Evolutionary conservation across 2,888 invertebrate species (phyloP).

Genomic region (Myathropa florea): DNA sequence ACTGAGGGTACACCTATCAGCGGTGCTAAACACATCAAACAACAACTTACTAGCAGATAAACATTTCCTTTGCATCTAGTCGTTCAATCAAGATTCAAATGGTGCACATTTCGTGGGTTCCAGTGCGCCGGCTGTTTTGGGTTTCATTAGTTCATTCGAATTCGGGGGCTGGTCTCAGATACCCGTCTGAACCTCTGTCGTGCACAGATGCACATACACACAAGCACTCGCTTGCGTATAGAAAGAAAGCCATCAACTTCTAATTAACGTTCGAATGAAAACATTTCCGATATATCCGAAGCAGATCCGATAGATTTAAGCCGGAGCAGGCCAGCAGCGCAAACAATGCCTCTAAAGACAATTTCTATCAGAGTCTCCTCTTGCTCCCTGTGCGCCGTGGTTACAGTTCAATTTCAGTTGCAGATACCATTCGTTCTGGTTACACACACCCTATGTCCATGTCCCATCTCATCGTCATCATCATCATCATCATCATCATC

Average conservation of each 20-base stretch:
- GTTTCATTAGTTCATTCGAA: constrained; percentile 62
- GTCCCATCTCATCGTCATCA: constrained; percentile 54
- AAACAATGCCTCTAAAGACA: constrained; percentile 43
- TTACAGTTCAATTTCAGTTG: constrained; percentile 68
- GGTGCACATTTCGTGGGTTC: constrained; percentile 54
- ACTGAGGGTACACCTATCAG: constrained; percentile 4
- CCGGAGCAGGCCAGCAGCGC: constrained; percentile 4
- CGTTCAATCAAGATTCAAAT: constrained; percentile 60
- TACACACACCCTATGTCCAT: constrained; percentile 72
- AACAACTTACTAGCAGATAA: constrained; percentile 63
- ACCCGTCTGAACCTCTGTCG: constrained; percentile 10
- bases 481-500: background rate
- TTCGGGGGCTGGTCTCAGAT: constrained; percentile 43
- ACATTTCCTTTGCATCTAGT: constrained; percentile 51
- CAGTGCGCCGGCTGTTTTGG: background rate
- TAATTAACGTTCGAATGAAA: constrained; percentile 70
- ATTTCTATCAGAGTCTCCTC: constrained; percentile 61
- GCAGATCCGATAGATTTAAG: constrained; percentile 51
- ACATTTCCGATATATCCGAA: constrained; percentile 68
- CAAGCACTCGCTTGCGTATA: background rate
- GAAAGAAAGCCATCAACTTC: constrained; percentile 71
- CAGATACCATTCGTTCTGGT: constrained; percentile 62
- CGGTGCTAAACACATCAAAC: constrained; percentile 67
- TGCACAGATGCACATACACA: constrained; percentile 1
- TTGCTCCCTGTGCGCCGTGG: constrained; percentile 19